Base-by-base conservation (phyloP, 30 jellyfish, hydroid and myxozoan species). In the Sanderia malayensis region DNA sequence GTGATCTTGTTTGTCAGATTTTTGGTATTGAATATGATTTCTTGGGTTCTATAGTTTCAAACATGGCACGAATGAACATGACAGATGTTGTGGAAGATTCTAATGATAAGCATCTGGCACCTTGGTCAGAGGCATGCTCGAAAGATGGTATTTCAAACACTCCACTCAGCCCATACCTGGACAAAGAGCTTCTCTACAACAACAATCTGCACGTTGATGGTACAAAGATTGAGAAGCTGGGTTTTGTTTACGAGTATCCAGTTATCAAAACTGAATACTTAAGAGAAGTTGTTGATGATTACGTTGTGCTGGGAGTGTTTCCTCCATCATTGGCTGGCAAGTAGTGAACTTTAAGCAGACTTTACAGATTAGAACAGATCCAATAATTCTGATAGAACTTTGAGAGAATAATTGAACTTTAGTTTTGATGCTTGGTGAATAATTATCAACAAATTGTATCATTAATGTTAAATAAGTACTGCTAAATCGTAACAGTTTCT, bases 71-170 rank as follows among this genome's bases (percentile, higher is more conserved):
- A 86, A 94, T 89, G 31, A 84, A 90, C 68, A 90, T 90, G 95
- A 30, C 74, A 22, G 83, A 74, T 34, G 87, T 80, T 9, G 96
- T 83, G 2, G 95, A 85, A 45, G 99, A 92, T 25, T 83, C 96
- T 20, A 92, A 92, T 46, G 99, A 92, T 28, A 92, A 84, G 61
- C 99, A 92, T 63, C 62, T 92, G 69, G 80, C 91, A 1, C 96
- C 96, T 20, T 92, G 99, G 99, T 92, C 96, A 23, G 95, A 79
- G 32, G 99, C 99, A 27, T 92, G 96, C 60, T 6, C 69, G 0
- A 73, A 80, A 45, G 96, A 92, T 32, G 44, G 71, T 37, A 80
- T 92, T 23, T 79, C 58, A 30, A 79, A 83, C 55, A 92, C 99
- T 1, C 99, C 99, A 32, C 88, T 92, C 52, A 79, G 94, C 55